Conservation (phyloP, 2,888 invertebrate genomes). For the Melangyna quadrimaculata region DNA sequence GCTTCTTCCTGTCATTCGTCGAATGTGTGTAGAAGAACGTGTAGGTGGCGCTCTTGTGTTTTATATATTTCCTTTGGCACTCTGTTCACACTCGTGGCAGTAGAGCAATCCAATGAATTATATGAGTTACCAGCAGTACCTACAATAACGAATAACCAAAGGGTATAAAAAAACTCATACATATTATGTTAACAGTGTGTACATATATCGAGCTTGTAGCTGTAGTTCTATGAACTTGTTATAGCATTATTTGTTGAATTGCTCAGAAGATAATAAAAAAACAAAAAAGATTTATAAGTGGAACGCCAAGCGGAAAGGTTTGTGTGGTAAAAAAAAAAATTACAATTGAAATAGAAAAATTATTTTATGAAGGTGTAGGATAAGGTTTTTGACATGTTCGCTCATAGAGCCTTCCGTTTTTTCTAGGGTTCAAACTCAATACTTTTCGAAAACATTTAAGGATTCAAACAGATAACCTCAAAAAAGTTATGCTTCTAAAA, state of each 20-base stretch:
- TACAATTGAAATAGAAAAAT: neutral
- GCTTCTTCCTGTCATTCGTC: conserved; percentile 44
- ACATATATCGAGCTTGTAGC: conserved; percentile 2
- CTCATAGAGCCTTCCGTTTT: neutral
- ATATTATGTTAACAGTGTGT: neutral
- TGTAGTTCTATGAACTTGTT: conserved; percentile 37
- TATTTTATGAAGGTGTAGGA: conserved; percentile 7
- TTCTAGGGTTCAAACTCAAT: no score
- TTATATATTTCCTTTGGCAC: conserved; percentile 48
- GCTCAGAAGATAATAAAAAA: neutral
- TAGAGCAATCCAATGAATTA: conserved; percentile 30
- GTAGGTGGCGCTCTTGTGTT: conserved; percentile 52
- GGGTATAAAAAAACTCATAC: neutral
- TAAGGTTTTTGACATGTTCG: conserved; percentile 2
- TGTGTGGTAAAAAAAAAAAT: conserved; percentile 1
- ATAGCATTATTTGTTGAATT: conserved; percentile 5
- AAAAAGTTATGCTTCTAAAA: no score
- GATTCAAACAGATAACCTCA: no score
- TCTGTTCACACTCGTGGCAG: conserved; percentile 33
- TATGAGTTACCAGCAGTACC: neutral
- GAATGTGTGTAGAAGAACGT: conserved; percentile 12
- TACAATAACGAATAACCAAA: conserved; percentile 9
- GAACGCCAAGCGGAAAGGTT: conserved; percentile 10
- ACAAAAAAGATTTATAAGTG: neutral
- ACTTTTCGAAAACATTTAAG: no score